Evolutionary conservation across 2,888 invertebrate species (phyloP).

Genomic region (Calephelis perditalis): DNA sequence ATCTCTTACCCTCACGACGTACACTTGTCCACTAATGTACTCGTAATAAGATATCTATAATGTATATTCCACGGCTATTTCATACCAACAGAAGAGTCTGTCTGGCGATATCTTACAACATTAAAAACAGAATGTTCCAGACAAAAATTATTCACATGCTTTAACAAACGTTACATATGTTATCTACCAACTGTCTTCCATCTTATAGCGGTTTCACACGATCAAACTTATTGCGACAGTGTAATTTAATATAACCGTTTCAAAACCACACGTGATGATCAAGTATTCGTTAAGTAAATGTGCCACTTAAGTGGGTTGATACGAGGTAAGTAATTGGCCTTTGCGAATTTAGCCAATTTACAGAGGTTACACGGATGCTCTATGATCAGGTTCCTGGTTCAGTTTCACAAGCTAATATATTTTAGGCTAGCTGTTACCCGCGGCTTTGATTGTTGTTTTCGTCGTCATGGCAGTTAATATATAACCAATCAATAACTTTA

Average conservation of each 20-base stretch:
- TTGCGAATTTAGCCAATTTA: conserved; percentile 19
- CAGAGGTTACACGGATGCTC: conserved; percentile 8
- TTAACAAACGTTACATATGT: conserved; percentile 1
- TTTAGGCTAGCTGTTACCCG: too few relatives aligned
- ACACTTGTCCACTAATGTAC: too few relatives aligned
- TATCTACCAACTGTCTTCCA: conserved; percentile 8
- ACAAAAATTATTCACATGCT: too few relatives aligned
- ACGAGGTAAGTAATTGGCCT: conserved; percentile 26
- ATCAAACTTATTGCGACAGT: conserved; percentile 26
- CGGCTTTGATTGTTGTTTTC: too few relatives aligned
- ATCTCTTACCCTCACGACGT: too few relatives aligned
- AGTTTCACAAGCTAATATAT: not conserved
- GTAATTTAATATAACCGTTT: conserved; percentile 26
- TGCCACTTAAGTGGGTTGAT: conserved; percentile 21
- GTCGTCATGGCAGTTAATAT: too few relatives aligned
- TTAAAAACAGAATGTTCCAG: too few relatives aligned
- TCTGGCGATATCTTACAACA: too few relatives aligned
- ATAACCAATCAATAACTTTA: too few relatives aligned
- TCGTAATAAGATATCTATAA: too few relatives aligned
- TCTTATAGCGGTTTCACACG: conserved; percentile 24
- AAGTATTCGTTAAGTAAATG: conserved; percentile 25
- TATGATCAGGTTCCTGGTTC: conserved; percentile 9
- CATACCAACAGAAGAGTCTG: too few relatives aligned
- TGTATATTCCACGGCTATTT: too few relatives aligned
- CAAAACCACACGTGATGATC: conserved; percentile 26